Percentiles rank a stretch among this genome's conserved stretches.
phyloP scores from a whole-genome alignment of 2,888 invertebrate species.

The Eupithecia pulchellata region DNA sequence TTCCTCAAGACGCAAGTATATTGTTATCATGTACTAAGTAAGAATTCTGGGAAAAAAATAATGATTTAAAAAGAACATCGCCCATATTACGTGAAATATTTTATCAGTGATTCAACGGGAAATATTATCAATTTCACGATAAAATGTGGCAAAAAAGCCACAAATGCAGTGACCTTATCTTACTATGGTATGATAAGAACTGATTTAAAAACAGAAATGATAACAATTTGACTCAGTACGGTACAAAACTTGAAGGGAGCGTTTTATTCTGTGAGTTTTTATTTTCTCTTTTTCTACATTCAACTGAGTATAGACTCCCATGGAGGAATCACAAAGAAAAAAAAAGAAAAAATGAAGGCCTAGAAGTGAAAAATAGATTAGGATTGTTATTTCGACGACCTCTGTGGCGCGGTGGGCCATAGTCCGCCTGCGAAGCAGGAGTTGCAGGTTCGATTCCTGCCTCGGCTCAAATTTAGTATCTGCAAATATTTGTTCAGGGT shows the following conservation, averaged over 20 bases:
- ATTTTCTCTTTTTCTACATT: neutral
- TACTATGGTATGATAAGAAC: conserved; percentile 52
- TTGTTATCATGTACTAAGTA: too few relatives aligned
- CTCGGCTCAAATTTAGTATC: too few relatives aligned
- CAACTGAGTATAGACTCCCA: too few relatives aligned
- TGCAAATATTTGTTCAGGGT: too few relatives aligned
- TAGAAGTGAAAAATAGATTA: too few relatives aligned
- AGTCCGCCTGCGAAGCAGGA: too few relatives aligned
- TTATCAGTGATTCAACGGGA: conserved; percentile 29
- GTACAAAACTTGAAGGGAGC: conserved; percentile 29
- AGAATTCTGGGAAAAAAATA: neutral
- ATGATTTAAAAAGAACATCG: neutral
- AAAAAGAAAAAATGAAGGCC: too few relatives aligned
- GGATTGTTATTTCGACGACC: too few relatives aligned
- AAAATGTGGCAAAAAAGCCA: conserved; percentile 34
- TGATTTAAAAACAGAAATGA: conserved; percentile 65
- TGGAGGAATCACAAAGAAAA: too few relatives aligned
- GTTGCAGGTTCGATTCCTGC: too few relatives aligned
- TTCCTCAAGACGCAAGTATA: too few relatives aligned
- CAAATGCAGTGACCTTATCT: conserved; percentile 50
- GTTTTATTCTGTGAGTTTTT: conserved; percentile 19
- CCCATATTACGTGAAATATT: conserved; percentile 38
- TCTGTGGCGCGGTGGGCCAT: too few relatives aligned
- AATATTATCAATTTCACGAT: conserved; percentile 43
- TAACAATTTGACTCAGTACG: conserved; percentile 47